Base-by-base conservation (phyloP, 2,888 invertebrate genomes). In the Metopia argyrocephala region DNA sequence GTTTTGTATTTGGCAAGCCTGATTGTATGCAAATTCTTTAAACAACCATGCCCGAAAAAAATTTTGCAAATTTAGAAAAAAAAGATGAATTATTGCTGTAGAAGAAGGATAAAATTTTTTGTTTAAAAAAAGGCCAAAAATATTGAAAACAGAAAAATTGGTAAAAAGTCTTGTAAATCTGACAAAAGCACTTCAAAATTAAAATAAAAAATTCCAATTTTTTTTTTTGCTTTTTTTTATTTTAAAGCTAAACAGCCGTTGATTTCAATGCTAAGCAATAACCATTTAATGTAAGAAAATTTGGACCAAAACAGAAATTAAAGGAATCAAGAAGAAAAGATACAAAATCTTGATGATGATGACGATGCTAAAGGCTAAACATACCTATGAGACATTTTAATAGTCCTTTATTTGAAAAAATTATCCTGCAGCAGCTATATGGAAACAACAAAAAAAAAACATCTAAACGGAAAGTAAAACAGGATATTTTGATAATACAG, bases 361-460 rank as follows among this genome's bases (percentile, higher is more conserved):
- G 50, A 74, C 56, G 78, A 65, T 78, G 78, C 81, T 62, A 78
- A 62, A 52, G 78, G 78, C 78, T 78, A 81, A 81, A 78, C 61
- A 81, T 75, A 81, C 74, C 81, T 81, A 75, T 78, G 78, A 75
- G 81, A 81, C 81, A 78, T 75, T 78, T 75, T 81, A 75, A 78
- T 75, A 78, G 78, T 78, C 78, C 69, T 74, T 80, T 54, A 69
- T 74, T 50, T 65, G 20, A 31, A 28, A 61, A 66, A 73, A 73
- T 61, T 68, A 78, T 69, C 27, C 54, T 48, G 27, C 59, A 62
- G 62, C 21, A 68, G n/a, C n/a, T n/a, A n/a, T n/a, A 59, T 38
- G 65, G 46, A 27, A 52, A 48, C 25, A 61, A 28, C 48, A 23
- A 45, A 45, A 76, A 38, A 21, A 69, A 78, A 66, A 65, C 38